These are phyloP conservation scores for Liparis tanakae DNA, from an alignment of 2,797 vertebrate genomes.

Conservation along the genomic window DNA sequence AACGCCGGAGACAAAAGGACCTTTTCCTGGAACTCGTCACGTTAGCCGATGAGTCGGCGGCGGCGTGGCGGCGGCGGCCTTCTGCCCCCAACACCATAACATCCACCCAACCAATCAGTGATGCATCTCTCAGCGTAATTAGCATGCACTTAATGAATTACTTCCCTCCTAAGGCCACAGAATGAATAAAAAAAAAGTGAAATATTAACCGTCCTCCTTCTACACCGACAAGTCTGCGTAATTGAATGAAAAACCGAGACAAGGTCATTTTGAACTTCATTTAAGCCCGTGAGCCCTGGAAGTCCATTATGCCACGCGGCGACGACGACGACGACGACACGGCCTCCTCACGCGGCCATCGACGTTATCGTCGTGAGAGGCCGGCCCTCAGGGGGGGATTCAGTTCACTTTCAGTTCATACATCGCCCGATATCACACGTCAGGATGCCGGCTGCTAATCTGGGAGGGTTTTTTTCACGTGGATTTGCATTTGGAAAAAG, in stretches of 20 bases:
- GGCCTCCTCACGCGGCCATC: no score
- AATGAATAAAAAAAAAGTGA: constrained; percentile 24
- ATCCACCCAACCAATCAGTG: background rate
- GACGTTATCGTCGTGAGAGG: no score
- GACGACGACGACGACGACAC: no score
- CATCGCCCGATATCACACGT: no score
- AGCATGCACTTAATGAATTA: constrained; percentile 18
- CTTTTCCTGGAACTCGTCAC: background rate
- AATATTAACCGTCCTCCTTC: constrained; percentile 21
- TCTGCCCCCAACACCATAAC: background rate
- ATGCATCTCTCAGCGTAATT: constrained; percentile 30
- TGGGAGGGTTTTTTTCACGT: no score
- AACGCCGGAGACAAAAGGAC: background rate
- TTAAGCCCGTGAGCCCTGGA: constrained; percentile 32
- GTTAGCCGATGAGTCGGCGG: background rate
- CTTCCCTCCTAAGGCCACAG: constrained; percentile 1
- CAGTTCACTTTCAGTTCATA: no score
- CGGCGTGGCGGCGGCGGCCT: no score
- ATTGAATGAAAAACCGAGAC: constrained; percentile 40
- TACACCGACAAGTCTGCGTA: constrained; percentile 17
- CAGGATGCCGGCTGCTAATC: no score
- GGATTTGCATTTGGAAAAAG: no score
- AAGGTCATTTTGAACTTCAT: constrained; percentile 57
- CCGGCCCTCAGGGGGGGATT: no score
- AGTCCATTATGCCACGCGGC: no score